Base-by-base conservation (phyloP, 2,797 vertebrate species). In the Peromyscus aztecus region DNA sequence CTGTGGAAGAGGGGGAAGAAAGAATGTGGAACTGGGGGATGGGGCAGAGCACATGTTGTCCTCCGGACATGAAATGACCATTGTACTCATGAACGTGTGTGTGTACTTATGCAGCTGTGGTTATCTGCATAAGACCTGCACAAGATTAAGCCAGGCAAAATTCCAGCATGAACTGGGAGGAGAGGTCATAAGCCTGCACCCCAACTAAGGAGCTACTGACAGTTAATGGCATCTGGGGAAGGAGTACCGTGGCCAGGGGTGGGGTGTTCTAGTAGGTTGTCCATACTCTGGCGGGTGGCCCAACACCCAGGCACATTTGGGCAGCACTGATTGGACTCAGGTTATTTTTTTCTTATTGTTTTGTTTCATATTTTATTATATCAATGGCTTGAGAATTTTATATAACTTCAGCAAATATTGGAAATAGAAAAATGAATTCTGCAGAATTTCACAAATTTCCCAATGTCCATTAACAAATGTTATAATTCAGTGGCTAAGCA, bases 341-440 rank as follows among this genome's bases (percentile, higher is more conserved):
- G 55, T 55, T 55, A 43, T 4, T 55, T 55, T 55, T 55, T 52
- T 52, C 2, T 52, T 52, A 89, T 16, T 3, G 52, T 96, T 90
- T 97, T 94, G 84, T 69, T 86, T 86, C 96, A 0, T 90, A 87
- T 97, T 98, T 98, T 98, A 98, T 98, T 98, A 98, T 98, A 98
- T 98, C 98, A 98, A 98, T 98, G 98, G 98, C 98, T 99, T 99
- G 98, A 98, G 98, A 98, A 98, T 71, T 98, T 98, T 98, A 98
- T 98, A 98, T 98, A 96, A 98, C 97, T 97, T 98, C 98, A 98
- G 98, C 98, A 98, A 98, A 98, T 98, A 98, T 98, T 98, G 98
- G 98, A 98, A 99, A 98, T 98, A 99, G 98, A 99, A 99, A 99
- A 98, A 99, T 98, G 98, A 98, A 98, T 98, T 98, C 98, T 98